Percentiles rank a stretch among this genome's conserved stretches.
phyloP scores from a whole-genome alignment of 2,113 vertebrate species.

The Ptilorrhoa leucosticta region DNA sequence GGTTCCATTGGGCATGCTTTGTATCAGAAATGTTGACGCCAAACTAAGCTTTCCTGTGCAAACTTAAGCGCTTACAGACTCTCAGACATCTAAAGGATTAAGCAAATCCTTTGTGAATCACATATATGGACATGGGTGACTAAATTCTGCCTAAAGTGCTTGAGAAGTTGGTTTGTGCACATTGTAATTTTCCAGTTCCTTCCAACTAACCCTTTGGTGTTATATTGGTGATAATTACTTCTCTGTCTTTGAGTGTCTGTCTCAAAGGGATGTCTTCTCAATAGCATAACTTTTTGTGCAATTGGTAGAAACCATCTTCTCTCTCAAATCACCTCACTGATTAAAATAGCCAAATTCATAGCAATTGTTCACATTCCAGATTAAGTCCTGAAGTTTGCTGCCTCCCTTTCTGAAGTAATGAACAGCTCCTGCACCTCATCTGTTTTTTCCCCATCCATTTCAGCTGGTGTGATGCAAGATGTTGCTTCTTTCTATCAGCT shows the following conservation, averaged over 20 bases:
- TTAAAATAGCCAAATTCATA: neutral
- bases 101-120: constrained; percentile 58
- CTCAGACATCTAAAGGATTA: constrained; percentile 62
- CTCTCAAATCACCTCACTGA: neutral
- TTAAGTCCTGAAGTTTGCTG: neutral
- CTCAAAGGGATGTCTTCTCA: neutral
- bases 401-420: neutral
- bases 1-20: constrained; percentile 57
- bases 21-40: constrained; percentile 52
- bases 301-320: neutral
- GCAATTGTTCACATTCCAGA: neutral
- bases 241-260: neutral
- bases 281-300: neutral
- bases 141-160: constrained; percentile 44
- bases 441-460: neutral
- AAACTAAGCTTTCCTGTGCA: constrained; percentile 64
- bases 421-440: neutral
- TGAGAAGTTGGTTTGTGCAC: constrained; percentile 45
- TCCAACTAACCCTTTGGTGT: constrained; percentile 44
- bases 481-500: neutral
- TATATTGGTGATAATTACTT: constrained; percentile 49
- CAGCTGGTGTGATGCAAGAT: neutral
- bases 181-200: constrained; percentile 22
- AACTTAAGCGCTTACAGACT: constrained; percentile 30
- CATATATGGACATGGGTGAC: constrained; percentile 61